These are phyloP conservation scores for Leptobrachium ailaonicum DNA, from an alignment of 2,113 vertebrate species.

Conservation along the genomic window DNA sequence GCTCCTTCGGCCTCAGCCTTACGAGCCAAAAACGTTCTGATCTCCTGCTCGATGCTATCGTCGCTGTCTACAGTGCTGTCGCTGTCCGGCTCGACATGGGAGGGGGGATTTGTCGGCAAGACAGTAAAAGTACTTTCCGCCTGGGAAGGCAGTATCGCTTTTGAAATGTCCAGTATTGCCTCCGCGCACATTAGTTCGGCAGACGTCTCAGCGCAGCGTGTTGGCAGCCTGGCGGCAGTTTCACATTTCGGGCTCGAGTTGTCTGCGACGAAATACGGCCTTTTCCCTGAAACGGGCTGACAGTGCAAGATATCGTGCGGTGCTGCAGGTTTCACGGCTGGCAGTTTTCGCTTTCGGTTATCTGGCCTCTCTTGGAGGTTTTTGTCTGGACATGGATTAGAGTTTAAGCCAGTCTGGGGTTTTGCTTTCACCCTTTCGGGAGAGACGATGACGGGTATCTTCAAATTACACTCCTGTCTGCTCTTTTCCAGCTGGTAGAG, in stretches of 20 bases:
- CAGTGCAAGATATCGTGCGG: slow-evolving; percentile 1
- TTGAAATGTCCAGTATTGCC: slow-evolving; percentile 96
- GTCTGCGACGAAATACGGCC: slow-evolving; percentile 36
- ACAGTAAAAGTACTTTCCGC: slow-evolving; percentile 57
- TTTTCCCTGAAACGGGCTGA: slow-evolving; percentile 44
- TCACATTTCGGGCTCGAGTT: slow-evolving; percentile 45
- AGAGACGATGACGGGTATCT: slow-evolving; percentile 50
- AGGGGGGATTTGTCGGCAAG: slow-evolving; percentile 41
- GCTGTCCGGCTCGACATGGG: slow-evolving; percentile 60
- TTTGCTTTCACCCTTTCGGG: slow-evolving; percentile 51
- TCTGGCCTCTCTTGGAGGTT: slow-evolving; percentile 57
- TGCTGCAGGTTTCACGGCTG: slow-evolving; percentile 51
- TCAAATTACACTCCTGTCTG: slow-evolving; percentile 58
- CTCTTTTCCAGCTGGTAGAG: slow-evolving; percentile 86
- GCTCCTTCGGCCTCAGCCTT: slow-evolving; percentile 78
- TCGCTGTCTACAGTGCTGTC: slow-evolving; percentile 87
- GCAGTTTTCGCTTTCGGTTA: slow-evolving; percentile 64
- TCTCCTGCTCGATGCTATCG: slow-evolving; percentile 94
- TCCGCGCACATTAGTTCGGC: slow-evolving; percentile 93
- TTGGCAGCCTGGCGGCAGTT: slow-evolving; percentile 12
- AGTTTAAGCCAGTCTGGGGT: slow-evolving; percentile 30
- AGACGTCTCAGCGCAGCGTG: slow-evolving; percentile 77
- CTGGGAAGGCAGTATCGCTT: slow-evolving; percentile 81
- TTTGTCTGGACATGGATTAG: slow-evolving; percentile 57
- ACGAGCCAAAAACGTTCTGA: slow-evolving; percentile 84